Percentiles rank a stretch among this genome's conserved stretches.
Conservation (phyloP, 2,113 vertebrate species). For the Hystrix cristata region DNA sequence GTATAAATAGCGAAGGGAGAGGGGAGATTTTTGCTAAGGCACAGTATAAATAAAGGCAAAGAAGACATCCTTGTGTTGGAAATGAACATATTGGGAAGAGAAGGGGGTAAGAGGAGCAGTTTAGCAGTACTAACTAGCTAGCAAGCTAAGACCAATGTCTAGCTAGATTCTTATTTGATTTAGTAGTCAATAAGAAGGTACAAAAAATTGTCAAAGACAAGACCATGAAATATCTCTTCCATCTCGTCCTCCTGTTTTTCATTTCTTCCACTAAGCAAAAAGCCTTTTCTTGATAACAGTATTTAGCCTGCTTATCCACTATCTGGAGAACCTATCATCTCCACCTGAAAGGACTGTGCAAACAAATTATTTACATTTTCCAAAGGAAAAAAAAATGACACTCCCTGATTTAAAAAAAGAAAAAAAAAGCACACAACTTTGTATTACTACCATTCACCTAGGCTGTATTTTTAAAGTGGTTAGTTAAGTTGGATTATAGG, state of each 20-base stretch:
- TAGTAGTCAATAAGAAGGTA: not conserved
- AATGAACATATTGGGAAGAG: not conserved
- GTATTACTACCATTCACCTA: not conserved
- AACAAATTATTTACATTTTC: not conserved
- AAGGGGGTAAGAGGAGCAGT: fast-evolving
- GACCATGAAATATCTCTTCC: not conserved
- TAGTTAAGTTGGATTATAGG: conserved; percentile 39
- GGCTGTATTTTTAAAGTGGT: conserved; percentile 16
- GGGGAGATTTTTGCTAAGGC: not conserved
- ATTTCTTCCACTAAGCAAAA: not conserved
- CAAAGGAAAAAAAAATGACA: not conserved
- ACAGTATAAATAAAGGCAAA: not conserved
- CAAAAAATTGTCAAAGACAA: conserved; percentile 7
- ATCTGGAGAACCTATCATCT: not conserved
- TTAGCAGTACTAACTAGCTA: not conserved
- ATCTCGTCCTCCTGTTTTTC: not conserved
- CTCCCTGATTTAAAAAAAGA: not conserved
- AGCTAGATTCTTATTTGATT: not conserved
- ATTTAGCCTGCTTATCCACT: not conserved
- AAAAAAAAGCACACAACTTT: not conserved
- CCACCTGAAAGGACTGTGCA: not conserved
- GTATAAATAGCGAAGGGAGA: not conserved
- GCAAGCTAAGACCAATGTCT: not conserved
- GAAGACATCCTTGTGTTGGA: not conserved
- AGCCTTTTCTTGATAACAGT: not conserved